Base-by-base conservation (phyloP, 2,888 invertebrate species). In the Itoplectis maculator region DNA sequence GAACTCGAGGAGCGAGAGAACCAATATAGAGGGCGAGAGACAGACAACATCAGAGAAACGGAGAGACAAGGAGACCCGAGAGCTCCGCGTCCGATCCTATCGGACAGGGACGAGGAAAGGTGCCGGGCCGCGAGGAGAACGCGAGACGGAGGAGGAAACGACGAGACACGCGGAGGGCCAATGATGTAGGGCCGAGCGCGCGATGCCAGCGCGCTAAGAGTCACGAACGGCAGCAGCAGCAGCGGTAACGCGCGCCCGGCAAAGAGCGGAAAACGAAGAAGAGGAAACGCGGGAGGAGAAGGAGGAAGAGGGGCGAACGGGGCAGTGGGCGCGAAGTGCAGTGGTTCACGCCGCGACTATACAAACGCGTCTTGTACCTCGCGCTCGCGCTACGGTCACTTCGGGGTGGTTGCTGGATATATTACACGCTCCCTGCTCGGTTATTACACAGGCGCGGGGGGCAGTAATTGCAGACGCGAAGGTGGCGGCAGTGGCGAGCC, bases 391-490 rank as follows among this genome's bases (percentile, higher is more conserved):
- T 69, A 76, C 76, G 73, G 76, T 77, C 88, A 88, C 87, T 87
- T 81, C 88, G 86, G 90, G 90, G 90, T 90, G 89, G 90, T 85
- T 88, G 70, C 86, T 79, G 91, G 89, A 91, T 91, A 90, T 91
- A 91, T 91, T 91, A 91, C 91, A 89, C 79, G 85, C 86, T 84
- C 84, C 84, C 85, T 86, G 85, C 88, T 88, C 87, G 87, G 88
- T 91, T 91, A 91, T 91, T 91, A 91, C 88, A 88, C 88, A 87
- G 86, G 88, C 86, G 85, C 88, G 77, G n/a, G n/a, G n/a, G n/a
- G 56, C 73, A 85, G 87, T 90, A 90, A 90, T 90, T 90, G 89
- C 89, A 86, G 76, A 82, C 84, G 84, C 75, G 77, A 63, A 80
- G 77, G 82, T 77, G 81, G 72, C 83, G 75, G 79, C 68, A 68